phyloP scores from a whole-genome alignment of 64 coral and sea anemone genomes.

The Catalaphyllia jardinei region DNA sequence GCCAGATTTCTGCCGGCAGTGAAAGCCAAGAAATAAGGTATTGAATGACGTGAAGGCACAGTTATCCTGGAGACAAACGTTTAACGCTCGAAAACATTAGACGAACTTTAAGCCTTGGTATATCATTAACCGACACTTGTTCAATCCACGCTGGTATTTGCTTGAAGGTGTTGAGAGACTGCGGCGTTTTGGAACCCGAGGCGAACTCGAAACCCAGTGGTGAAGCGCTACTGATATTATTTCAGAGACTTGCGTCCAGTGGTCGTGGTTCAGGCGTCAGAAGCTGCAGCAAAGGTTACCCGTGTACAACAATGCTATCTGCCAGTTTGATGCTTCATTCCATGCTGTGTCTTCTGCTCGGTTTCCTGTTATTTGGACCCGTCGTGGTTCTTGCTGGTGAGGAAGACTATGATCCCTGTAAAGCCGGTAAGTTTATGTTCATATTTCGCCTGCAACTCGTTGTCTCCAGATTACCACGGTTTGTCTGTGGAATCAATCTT shows the following conservation, averaged over 20 bases:
- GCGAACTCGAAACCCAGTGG: constrained; percentile 1
- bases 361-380: background rate
- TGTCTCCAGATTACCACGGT: too few relatives aligned
- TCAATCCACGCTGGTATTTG: constrained; percentile 20
- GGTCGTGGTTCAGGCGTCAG: background rate
- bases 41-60: background rate
- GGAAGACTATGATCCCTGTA: constrained; percentile 89
- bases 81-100: background rate
- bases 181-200: background rate
- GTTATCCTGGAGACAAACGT: background rate
- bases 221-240: background rate
- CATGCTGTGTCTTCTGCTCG: background rate
- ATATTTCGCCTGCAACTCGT: background rate
- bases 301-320: background rate
- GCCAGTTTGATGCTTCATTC: background rate
- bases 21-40: background rate
- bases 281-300: background rate
- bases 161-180: constrained; percentile 32
- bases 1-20: background rate
- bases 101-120: background rate
- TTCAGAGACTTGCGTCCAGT: background rate
- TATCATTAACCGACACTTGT: background rate
- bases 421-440: constrained; percentile 67
- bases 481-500: background rate
- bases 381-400: constrained; percentile 42